These are phyloP conservation scores for Sebastes hubbsi DNA, from an alignment of 2,797 vertebrate species.

Conservation along the genomic window DNA sequence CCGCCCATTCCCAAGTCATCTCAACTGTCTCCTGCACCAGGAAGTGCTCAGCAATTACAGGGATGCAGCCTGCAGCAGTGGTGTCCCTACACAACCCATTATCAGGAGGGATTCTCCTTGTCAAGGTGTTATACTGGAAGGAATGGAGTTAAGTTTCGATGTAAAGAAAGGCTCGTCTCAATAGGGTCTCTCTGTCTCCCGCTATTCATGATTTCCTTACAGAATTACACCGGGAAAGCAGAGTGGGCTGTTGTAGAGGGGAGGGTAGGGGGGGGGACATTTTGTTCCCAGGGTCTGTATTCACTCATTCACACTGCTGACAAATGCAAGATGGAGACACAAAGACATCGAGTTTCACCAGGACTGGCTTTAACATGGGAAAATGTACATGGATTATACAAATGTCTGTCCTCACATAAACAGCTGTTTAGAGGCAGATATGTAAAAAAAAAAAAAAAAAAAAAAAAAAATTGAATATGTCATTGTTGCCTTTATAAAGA, in stretches of 20 bases:
- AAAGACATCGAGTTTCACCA: conserved; percentile 14
- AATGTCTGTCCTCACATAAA: background rate
- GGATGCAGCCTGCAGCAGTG: conserved; percentile 74
- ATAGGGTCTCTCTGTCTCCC: conserved; percentile 56
- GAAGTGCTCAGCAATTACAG: conserved; percentile 72
- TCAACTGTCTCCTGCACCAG: conserved; percentile 69
- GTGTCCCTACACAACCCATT: conserved; percentile 77
- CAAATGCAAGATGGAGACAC: conserved; percentile 15
- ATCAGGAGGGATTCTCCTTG: conserved; percentile 74
- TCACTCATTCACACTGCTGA: conserved; percentile 31
- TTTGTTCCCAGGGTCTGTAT: conserved; percentile 60
- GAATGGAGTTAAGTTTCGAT: conserved; percentile 75
- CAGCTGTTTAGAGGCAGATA: background rate
- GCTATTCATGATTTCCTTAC: conserved; percentile 74
- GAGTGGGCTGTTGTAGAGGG: conserved; percentile 12
- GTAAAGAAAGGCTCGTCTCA: conserved; percentile 67
- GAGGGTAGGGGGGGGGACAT: background rate
- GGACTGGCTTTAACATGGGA: background rate
- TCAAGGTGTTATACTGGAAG: conserved; percentile 69
- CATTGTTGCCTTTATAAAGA: background rate
- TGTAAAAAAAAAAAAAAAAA: background rate
- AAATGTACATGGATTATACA: background rate
- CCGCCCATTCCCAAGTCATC: conserved; percentile 73
- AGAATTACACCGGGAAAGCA: conserved; percentile 64
- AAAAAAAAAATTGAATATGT: background rate